phyloP scores from a whole-genome alignment of 2,888 invertebrate species.

The Eupeodes luniger region DNA sequence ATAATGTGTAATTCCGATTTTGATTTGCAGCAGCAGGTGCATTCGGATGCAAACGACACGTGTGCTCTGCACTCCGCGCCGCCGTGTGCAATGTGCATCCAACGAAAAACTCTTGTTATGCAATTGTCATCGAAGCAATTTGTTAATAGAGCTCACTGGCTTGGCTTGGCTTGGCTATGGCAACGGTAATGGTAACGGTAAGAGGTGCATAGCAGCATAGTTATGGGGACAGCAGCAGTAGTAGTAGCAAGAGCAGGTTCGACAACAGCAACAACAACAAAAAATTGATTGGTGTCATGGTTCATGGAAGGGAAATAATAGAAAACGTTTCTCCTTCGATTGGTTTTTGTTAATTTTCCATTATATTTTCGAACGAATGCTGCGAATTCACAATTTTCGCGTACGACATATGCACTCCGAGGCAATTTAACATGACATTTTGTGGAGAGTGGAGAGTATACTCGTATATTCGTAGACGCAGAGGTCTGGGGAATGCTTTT shows the following conservation, averaged over 20 bases:
- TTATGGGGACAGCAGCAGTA: background rate
- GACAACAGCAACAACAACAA: background rate
- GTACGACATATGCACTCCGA: constrained; percentile 58
- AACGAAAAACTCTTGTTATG: constrained; percentile 68
- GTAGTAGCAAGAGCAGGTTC: too few relatives aligned
- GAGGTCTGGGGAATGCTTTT: constrained; percentile 19
- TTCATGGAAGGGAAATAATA: constrained; percentile 54
- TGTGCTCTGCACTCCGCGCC: constrained; percentile 1
- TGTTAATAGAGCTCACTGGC: constrained; percentile 57
- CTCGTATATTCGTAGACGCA: background rate
- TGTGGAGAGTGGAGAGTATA: background rate
- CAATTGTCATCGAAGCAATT: constrained; percentile 74
- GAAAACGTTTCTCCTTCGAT: constrained; percentile 46
- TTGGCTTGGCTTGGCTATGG: too few relatives aligned
- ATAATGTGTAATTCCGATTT: constrained; percentile 76
- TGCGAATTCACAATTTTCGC: constrained; percentile 56
- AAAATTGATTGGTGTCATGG: constrained; percentile 46
- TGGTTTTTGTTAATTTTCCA: constrained; percentile 69
- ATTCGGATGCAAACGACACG: constrained; percentile 59
- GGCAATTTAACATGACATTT: constrained; percentile 43
- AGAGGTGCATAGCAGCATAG: background rate
- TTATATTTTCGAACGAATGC: constrained; percentile 57
- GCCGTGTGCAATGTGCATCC: constrained; percentile 39
- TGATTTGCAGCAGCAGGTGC: constrained; percentile 72
- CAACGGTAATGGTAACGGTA: too few relatives aligned